Evolutionary conservation across 64 coral and sea anemone species (phyloP).

Genomic region (Actinia tenebrosa): DNA sequence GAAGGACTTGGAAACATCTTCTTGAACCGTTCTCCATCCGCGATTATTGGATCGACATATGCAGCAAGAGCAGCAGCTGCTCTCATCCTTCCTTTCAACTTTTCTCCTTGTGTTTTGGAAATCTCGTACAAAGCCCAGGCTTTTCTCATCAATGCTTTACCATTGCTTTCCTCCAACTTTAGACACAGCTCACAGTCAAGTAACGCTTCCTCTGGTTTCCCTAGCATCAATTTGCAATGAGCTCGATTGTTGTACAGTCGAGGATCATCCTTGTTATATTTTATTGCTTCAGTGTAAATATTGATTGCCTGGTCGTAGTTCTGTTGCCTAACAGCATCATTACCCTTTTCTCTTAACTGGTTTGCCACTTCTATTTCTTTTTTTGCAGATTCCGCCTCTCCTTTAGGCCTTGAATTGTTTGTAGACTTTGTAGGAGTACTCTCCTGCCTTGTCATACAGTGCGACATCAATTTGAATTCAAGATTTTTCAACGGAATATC

Average conservation of each 20-base stretch:
- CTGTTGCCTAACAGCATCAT: conserved; percentile 25
- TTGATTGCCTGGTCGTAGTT: conserved; percentile 28
- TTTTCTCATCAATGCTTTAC: conserved; percentile 41
- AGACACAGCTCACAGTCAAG: conserved; percentile 44
- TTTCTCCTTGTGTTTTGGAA: neutral
- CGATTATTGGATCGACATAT: conserved; percentile 30
- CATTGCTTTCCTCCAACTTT: conserved; percentile 14
- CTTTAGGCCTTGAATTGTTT: neutral
- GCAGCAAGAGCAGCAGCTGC: conserved; percentile 37
- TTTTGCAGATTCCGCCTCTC: neutral
- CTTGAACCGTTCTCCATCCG: neutral
- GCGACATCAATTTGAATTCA: conserved; percentile 64
- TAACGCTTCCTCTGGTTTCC: conserved; percentile 21
- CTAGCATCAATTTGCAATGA: conserved; percentile 28
- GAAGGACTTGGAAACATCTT: conserved; percentile 40
- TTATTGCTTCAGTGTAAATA: conserved; percentile 37
- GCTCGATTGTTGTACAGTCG: conserved; percentile 53
- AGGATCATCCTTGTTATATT: conserved; percentile 15
- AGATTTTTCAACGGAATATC: conserved; percentile 55
- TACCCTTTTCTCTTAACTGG: conserved; percentile 48
- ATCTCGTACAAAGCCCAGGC: conserved; percentile 58
- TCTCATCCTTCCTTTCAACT: neutral
- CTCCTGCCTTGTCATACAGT: conserved; percentile 35
- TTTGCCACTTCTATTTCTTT: neutral
- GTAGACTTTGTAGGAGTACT: neutral